Percentiles rank a stretch among this genome's conserved stretches.
Conservation (phyloP, 2,888 invertebrate genomes). For the Gymnosoma rotundatum region DNA sequence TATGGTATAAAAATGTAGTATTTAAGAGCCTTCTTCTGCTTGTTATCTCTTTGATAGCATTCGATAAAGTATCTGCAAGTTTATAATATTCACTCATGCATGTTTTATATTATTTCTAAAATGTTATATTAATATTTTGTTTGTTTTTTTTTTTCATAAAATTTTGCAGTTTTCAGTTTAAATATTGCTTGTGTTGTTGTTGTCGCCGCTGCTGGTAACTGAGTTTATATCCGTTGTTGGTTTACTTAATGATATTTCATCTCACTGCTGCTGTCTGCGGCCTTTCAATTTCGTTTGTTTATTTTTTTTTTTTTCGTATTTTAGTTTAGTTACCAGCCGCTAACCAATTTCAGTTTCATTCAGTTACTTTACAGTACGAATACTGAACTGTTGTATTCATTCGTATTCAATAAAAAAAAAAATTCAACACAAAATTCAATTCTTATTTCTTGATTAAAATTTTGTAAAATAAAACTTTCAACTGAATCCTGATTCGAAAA, state of each 20-base stretch:
- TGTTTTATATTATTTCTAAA: conserved; percentile 19
- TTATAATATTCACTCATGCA: conserved; percentile 54
- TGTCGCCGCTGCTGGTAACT: conserved; percentile 47
- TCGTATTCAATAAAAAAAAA: conserved; percentile 40
- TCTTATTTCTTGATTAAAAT: conserved; percentile 36
- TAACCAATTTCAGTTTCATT: conserved; percentile 81
- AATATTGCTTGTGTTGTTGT: conserved; percentile 21
- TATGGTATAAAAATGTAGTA: not conserved
- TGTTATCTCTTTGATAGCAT: conserved; percentile 20
- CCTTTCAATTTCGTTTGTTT: conserved; percentile 55
- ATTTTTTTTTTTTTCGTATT: conserved; percentile 55
- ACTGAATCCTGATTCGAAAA: not conserved
- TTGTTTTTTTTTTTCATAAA: conserved; percentile 4
- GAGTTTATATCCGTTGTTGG: conserved; percentile 61
- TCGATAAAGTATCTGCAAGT: conserved; percentile 32
- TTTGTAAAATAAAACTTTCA: conserved; percentile 6
- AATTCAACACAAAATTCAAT: not conserved
- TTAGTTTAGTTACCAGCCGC: conserved; percentile 77
- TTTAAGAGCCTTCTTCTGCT: conserved; percentile 34
- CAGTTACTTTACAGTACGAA: conserved; percentile 81
- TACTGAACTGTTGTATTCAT: conserved; percentile 78
- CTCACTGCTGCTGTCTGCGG: conserved; percentile 47
- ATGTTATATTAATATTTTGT: not conserved
- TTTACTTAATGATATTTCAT: conserved; percentile 72
- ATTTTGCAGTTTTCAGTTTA: conserved; percentile 51